These are phyloP conservation scores for Alsophila aescularia DNA, from an alignment of 2,888 invertebrate species.

Conservation along the genomic window DNA sequence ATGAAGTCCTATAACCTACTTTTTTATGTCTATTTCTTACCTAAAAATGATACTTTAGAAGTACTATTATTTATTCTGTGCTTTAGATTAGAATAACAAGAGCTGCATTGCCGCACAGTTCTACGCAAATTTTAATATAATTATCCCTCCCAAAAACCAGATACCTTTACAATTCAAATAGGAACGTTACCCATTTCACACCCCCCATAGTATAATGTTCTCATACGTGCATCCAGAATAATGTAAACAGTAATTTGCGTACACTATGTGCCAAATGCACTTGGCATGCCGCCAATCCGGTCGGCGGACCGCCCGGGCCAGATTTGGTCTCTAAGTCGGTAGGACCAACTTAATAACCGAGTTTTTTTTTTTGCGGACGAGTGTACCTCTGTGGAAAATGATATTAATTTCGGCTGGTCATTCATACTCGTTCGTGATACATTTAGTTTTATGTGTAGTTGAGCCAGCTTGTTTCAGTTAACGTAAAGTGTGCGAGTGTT, in stretches of 20 bases:
- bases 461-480: conserved; percentile 3
- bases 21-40: too few species aligned
- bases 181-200: conserved; percentile 8
- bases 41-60: too few species aligned
- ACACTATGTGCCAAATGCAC: conserved; percentile 62
- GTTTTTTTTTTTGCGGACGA: conserved; percentile 45
- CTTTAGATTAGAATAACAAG: too few species aligned
- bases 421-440: conserved; percentile 18
- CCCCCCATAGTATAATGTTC: conserved; percentile 23
- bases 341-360: conserved; percentile 49
- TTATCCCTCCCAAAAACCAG: neutral
- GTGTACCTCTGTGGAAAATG: conserved; percentile 26
- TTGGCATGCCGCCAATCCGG: conserved; percentile 61
- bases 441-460: neutral
- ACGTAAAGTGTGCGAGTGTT: too few species aligned
- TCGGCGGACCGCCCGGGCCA: conserved; percentile 32
- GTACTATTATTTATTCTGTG: too few species aligned
- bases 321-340: conserved; percentile 36
- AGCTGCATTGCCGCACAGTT: too few species aligned
- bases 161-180: neutral
- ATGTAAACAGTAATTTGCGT: conserved; percentile 70
- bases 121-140: too few species aligned
- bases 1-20: too few species aligned
- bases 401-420: conserved; percentile 33
- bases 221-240: conserved; percentile 38